Evolutionary conservation across 2,113 vertebrate species (phyloP), one percentile per base, ranked within the genome.

Genomic region (Orientallactaga bullata): DNA sequence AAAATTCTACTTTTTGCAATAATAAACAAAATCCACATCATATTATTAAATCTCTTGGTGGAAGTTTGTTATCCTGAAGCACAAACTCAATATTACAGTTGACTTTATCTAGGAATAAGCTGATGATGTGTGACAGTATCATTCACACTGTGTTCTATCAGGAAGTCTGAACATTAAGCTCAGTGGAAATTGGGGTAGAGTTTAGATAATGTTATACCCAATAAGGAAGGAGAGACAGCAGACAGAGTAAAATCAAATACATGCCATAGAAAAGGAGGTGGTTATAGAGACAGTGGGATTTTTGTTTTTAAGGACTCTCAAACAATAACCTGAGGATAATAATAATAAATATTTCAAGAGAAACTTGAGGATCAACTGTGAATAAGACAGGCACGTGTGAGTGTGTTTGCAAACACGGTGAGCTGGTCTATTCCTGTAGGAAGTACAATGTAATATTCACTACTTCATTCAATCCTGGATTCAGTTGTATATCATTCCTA

Each of bases 1-100:
- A n/a, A 30, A 65, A 71, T 73, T 71, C n/a, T 55, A 72, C 79
- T 63, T 90, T 89, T 73, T 42, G 60, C 81, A 73, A 23, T n/a
- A 42, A 32, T 42, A 73, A 42, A 30, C 42, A 80, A 63, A 90
- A 60, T 73, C 42, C 6, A 66, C 42, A 35, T 65, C 32, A 8
- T 32, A 37, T 47, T 47, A 66, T 93, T 85, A 72, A 61, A 58
- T 85, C n/a, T 66, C 35, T 11, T 69, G 69, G 18, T 55, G 20
- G 24, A 51, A 42, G 4, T 42, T 42, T 65, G 65, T 58, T 23
- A 39, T 1, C 51, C 13, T 21, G 17, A 28, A 60, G 63, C 24
- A 9, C 18, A 37, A 78, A 35, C 20, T 2, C 37, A 63, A 2
- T 42, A 7, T 23, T 5, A 21, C 5, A 4, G 58, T 16, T 30